Evolutionary conservation across 1,140 invertebrate species (phyloP).

Genomic region (Nebria ingens): DNA sequence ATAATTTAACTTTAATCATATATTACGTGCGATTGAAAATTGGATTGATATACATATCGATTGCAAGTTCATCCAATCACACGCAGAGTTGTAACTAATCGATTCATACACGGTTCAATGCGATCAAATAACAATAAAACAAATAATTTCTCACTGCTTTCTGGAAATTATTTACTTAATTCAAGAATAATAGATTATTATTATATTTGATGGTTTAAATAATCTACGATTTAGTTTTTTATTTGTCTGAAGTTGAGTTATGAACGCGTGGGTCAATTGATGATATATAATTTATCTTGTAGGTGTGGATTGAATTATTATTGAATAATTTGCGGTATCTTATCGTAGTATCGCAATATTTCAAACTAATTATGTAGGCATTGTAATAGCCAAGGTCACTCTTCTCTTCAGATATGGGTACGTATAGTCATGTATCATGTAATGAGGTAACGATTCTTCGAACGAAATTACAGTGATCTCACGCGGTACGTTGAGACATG

Average conservation of each 20-base stretch:
- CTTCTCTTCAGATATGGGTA: neutral
- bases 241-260: no score
- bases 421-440: neutral
- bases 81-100: no score
- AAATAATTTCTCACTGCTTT: no score
- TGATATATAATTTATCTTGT: neutral
- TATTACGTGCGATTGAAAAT: neutral
- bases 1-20: slow-evolving; percentile 7
- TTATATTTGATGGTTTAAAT: no score
- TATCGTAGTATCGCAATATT: neutral
- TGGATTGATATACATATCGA: neutral
- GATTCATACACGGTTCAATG: no score
- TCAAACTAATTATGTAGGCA: neutral
- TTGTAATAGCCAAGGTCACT: neutral
- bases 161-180: no score
- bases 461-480: slow-evolving; percentile 9
- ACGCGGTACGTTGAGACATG: neutral
- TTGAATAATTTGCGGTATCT: neutral
- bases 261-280: no score
- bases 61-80: no score
- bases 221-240: no score
- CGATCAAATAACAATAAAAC: no score
- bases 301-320: neutral
- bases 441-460: slow-evolving; percentile 7
- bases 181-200: no score